These are phyloP conservation scores for Adela reaumurella DNA, from an alignment of 2,888 invertebrate species.

Conservation along the genomic window DNA sequence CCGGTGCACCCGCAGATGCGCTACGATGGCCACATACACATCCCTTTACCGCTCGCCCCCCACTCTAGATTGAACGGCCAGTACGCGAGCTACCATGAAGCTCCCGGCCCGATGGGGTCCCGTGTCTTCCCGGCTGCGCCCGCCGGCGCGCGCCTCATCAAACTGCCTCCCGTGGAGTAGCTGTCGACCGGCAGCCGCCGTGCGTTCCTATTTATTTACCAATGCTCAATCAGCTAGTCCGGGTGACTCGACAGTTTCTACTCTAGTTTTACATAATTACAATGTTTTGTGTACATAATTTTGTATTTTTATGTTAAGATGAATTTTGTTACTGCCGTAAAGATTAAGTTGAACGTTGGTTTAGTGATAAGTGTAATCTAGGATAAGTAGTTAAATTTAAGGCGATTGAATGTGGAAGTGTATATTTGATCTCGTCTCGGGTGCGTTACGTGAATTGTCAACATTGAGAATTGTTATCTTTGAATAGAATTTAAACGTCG, in stretches of 20 bases:
- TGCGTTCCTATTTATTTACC: background rate
- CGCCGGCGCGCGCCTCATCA: constrained; percentile 32
- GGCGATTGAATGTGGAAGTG: background rate
- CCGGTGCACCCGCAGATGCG: constrained; percentile 46
- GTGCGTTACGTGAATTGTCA: constrained; percentile 19
- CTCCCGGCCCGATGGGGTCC: constrained; percentile 15
- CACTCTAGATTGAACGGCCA: constrained; percentile 18
- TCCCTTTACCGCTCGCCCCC: constrained; percentile 34
- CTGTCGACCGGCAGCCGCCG: background rate
- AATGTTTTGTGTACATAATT: background rate
- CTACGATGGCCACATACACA: constrained; percentile 40
- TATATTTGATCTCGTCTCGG: background rate
- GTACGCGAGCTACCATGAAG: constrained; percentile 24
- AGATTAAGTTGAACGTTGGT: background rate
- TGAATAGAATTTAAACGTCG: constrained; percentile 50
- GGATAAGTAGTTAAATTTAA: background rate
- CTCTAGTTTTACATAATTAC: background rate
- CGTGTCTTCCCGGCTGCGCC: constrained; percentile 13
- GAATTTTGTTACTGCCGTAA: background rate
- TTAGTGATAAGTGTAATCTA: background rate
- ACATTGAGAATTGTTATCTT: constrained; percentile 54
- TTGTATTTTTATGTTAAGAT: background rate
- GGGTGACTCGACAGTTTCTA: background rate
- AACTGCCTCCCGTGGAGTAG: constrained; percentile 26
- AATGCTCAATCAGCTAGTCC: background rate